A percentile compares a stretch with the other conserved stretches of the same genome.
Evolutionary conservation across 1,140 invertebrate species (phyloP).

Genomic region (Diachasma alloeum): DNA sequence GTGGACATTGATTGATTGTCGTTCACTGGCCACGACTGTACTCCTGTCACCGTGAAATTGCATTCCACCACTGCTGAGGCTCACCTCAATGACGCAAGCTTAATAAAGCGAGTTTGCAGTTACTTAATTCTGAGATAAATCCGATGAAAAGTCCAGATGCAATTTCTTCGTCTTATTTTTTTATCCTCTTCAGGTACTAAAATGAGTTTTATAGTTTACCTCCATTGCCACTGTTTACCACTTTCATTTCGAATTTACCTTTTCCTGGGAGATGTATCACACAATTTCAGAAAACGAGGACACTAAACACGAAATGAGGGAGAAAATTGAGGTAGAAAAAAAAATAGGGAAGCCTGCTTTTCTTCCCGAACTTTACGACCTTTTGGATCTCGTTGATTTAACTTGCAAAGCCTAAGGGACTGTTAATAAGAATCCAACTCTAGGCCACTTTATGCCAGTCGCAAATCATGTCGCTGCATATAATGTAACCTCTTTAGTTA

Average conservation of each 20-base stretch:
- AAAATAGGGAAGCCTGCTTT: neutral
- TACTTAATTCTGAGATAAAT: neutral
- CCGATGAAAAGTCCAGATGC: neutral
- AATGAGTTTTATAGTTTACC: too few relatives aligned
- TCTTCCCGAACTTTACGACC: neutral
- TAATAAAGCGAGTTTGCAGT: neutral
- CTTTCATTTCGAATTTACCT: too few relatives aligned
- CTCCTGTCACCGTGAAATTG: neutral
- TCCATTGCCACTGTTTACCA: too few relatives aligned
- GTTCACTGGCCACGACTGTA: neutral
- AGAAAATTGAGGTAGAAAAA: too few relatives aligned
- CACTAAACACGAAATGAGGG: too few relatives aligned
- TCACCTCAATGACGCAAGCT: neutral
- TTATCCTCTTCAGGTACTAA: too few relatives aligned
- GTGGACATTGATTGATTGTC: constrained; percentile 1
- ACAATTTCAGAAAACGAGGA: too few relatives aligned
- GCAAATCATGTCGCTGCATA: neutral
- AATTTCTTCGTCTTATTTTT: neutral
- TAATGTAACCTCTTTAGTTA: neutral
- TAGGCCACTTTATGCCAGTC: neutral
- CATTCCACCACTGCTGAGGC: neutral
- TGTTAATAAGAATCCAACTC: neutral
- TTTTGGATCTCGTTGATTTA: neutral
- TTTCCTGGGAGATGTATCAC: too few relatives aligned
- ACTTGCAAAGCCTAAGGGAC: neutral